Evolutionary conservation across 2,797 vertebrate species (phyloP).

Genomic region (Pseudochaenichthys georgianus): DNA sequence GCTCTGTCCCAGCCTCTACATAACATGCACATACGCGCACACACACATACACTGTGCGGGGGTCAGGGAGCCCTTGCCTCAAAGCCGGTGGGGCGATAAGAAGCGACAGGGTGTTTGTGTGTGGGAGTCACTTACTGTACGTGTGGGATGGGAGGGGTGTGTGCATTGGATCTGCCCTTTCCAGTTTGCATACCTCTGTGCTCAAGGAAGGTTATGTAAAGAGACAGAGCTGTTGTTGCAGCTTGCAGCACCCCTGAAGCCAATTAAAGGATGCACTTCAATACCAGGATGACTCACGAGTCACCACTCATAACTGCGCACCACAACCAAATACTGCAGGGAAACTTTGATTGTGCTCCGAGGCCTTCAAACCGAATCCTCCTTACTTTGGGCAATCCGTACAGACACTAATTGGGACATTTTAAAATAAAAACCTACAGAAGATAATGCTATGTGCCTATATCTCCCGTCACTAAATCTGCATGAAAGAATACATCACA

Average conservation of each 20-base stretch:
- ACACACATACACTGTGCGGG: slow-evolving; percentile 37
- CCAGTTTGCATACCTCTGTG: slow-evolving; percentile 88
- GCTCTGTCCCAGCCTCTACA: slow-evolving; percentile 61
- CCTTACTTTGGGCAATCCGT: slow-evolving; percentile 45
- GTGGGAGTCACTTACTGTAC: slow-evolving; percentile 62
- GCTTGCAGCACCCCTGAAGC: slow-evolving; percentile 68
- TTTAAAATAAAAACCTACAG: slow-evolving; percentile 20
- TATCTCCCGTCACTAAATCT: slow-evolving; percentile 15
- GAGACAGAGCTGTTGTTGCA: slow-evolving; percentile 84
- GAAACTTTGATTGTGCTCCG: slow-evolving; percentile 54
- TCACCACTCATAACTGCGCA: background rate
- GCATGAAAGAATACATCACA: slow-evolving; percentile 11
- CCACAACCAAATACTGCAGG: slow-evolving; percentile 8
- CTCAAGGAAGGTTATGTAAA: slow-evolving; percentile 87
- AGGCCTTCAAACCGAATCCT: slow-evolving; percentile 50
- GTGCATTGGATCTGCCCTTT: slow-evolving; percentile 86
- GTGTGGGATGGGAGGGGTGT: slow-evolving; percentile 71
- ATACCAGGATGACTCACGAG: slow-evolving; percentile 40
- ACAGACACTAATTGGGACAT: slow-evolving; percentile 42
- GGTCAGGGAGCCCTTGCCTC: slow-evolving; percentile 82
- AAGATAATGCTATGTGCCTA: background rate
- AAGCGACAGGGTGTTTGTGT: slow-evolving; percentile 68
- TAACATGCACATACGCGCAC: slow-evolving; percentile 32
- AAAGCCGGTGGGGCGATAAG: slow-evolving; percentile 85
- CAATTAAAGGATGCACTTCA: slow-evolving; percentile 75